Evolutionary conservation across 1,140 invertebrate genomes (phyloP), one percentile per base, ranked within the genome.

Genomic region (Forficula auricularia): DNA sequence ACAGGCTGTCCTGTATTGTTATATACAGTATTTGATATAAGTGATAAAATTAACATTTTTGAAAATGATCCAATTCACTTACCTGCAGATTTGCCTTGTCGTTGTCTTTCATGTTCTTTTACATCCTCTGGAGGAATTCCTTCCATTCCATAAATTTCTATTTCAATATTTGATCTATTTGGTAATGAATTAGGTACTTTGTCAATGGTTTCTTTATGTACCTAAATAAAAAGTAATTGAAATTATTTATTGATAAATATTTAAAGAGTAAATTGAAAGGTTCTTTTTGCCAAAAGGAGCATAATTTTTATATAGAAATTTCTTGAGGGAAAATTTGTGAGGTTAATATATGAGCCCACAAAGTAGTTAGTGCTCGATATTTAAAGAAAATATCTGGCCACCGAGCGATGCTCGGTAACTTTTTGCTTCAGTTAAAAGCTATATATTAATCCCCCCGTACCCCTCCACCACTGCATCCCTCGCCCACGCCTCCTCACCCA

Each of bases 91-190:
- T 58, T 58, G 62, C 63, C 61, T 74, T 63, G 73, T 63, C 83
- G 82, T 57, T 87, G 79, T 55, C 77, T 75, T 66, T 96, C 90
- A 66, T 97, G 92, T 60, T 92, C 86, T 58, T 83, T 82, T 32
- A 92, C 59, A 71, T 97, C 92, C 55, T 86, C 85, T 48, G 86
- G 77, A 16, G 96, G 95, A 56, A 99, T 98, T 48, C 96, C 96
- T 74, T 98, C 94, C 95, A 99, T 99, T 51, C 96, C 96, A 74
- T 98, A 99, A 56, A 99, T 98, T 77, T 99, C 96, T 62, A 99
- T 90, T 70, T 98, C 92, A 58, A 97, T 94, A 69, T 95, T 97
- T 55, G 89, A 92, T 62, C 94, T 76, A 67, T 92, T 90, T 50
- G 92, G 91, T 53, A 98, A 67, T 43, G 95, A 91, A 72, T 98